phyloP scores from a whole-genome alignment of 92 coral and sea anemone species.

The Micromussa lordhowensis region DNA sequence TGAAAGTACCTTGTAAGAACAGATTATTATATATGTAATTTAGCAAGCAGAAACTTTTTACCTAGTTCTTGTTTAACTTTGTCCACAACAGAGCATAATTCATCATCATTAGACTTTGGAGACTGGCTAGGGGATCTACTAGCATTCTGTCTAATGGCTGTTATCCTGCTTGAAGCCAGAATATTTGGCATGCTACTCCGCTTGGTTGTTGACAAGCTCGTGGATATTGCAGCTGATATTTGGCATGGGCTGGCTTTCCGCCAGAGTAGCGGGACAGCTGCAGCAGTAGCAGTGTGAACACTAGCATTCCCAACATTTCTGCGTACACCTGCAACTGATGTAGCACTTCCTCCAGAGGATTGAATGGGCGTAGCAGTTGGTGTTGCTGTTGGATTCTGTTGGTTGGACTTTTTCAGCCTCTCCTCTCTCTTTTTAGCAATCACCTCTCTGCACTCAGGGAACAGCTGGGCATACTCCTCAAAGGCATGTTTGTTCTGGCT shows the following conservation, averaged over 20 bases:
- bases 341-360: neutral
- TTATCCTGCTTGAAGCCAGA: too few relatives aligned
- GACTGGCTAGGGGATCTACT: neutral
- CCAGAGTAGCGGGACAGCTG: too few relatives aligned
- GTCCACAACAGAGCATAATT: neutral
- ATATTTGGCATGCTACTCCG: too few relatives aligned
- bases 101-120: neutral
- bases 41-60: neutral
- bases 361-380: neutral
- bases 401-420: neutral
- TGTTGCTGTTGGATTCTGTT: neutral
- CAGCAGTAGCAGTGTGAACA: too few relatives aligned
- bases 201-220: neutral
- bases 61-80: neutral
- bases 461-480: neutral
- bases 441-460: conserved; percentile 8
- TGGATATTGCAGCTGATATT: neutral
- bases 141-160: too few relatives aligned
- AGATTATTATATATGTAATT: too few relatives aligned
- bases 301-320: too few relatives aligned
- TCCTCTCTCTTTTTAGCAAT: neutral
- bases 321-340: too few relatives aligned
- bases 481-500: conserved; percentile 38
- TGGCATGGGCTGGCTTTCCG: too few relatives aligned
- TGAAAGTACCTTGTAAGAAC: too few relatives aligned